Conservation (phyloP, 92 coral and sea anemone genomes). For the Epizoanthus scotinus region DNA sequence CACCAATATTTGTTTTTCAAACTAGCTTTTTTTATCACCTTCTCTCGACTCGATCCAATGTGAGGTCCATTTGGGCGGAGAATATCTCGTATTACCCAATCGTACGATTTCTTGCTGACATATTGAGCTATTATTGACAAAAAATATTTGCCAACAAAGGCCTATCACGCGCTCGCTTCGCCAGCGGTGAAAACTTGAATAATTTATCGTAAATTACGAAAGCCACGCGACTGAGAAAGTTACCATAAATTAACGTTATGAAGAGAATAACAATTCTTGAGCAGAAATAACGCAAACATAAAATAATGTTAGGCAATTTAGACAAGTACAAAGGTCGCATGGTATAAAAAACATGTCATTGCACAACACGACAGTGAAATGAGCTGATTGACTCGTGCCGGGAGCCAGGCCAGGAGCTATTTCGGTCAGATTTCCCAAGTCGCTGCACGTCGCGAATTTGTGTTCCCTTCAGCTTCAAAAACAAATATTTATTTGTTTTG, state of each 20-base stretch:
- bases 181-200: conserved; percentile 20
- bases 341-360: neutral
- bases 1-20: conserved; percentile 3
- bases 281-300: neutral
- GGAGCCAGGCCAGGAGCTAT: conserved; percentile 11
- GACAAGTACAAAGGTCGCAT: conserved; percentile 28
- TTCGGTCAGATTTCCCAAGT: neutral
- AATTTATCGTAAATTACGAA: neutral
- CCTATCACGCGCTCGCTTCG: conserved; percentile 13
- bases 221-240: neutral
- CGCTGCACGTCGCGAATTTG: conserved; percentile 17
- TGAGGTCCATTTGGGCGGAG: conserved; percentile 25
- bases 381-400: neutral
- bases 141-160: neutral
- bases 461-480: neutral
- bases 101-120: conserved; percentile 38
- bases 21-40: neutral
- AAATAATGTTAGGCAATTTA: neutral
- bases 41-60: neutral
- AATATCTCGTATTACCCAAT: conserved; percentile 37
- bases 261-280: neutral
- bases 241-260: neutral
- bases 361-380: neutral
- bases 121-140: conserved; percentile 2
- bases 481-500: neutral